Evolutionary conservation across 2,113 vertebrate genomes (phyloP).

Genomic region (Cisticola juncidis): DNA sequence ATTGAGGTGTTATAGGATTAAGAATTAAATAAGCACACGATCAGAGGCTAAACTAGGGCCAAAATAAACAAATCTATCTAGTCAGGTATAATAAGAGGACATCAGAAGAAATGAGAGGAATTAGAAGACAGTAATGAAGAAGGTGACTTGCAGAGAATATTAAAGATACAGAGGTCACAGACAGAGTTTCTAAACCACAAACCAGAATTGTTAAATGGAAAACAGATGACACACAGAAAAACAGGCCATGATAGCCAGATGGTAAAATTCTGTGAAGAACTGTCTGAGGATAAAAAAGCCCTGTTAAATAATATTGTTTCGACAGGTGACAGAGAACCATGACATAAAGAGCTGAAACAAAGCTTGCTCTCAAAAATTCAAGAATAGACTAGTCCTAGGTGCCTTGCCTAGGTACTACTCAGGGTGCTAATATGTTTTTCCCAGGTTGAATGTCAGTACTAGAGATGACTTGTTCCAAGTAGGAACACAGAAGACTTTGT

Average conservation of each 20-base stretch:
- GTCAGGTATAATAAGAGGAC: constrained; percentile 6
- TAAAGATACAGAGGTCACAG: constrained; percentile 44
- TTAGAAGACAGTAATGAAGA: constrained; percentile 19
- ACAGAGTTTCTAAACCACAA: constrained; percentile 48
- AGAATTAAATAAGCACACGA: constrained; percentile 32
- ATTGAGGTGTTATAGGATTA: constrained; percentile 2
- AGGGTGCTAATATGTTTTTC: background rate
- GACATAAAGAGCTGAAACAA: background rate
- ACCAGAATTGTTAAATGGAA: constrained; percentile 31
- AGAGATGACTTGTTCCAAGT: background rate
- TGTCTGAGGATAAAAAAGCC: background rate
- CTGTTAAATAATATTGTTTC: background rate
- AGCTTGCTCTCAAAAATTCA: background rate
- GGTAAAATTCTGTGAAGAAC: constrained; percentile 37
- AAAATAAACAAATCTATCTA: constrained; percentile 38
- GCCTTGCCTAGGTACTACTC: background rate
- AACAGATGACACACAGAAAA: constrained; percentile 32
- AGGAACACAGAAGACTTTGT: background rate
- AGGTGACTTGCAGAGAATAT: constrained; percentile 15
- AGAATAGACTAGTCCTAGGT: background rate
- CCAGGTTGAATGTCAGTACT: background rate
- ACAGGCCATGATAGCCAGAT: constrained; percentile 11
- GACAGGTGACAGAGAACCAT: background rate
- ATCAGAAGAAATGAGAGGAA: constrained; percentile 34
- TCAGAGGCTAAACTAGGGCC: constrained; percentile 4